Evolutionary conservation across 2,888 invertebrate genomes (phyloP).

Genomic region (Apotomis betuletana): DNA sequence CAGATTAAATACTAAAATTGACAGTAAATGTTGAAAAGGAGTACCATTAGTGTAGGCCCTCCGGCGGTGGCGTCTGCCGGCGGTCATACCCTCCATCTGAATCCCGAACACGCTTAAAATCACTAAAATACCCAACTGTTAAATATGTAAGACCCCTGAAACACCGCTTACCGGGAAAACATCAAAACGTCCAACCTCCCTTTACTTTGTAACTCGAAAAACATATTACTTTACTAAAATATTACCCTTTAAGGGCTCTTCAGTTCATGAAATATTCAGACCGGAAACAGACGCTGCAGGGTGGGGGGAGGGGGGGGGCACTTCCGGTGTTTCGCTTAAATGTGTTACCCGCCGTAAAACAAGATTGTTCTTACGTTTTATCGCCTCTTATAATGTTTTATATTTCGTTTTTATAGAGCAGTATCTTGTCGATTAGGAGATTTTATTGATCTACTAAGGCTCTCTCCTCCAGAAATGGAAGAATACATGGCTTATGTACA

Average conservation of each 20-base stretch:
- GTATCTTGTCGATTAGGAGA: neutral
- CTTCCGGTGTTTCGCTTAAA: conserved; percentile 44
- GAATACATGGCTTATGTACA: too few species aligned
- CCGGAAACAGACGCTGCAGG: conserved; percentile 45
- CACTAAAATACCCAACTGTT: neutral
- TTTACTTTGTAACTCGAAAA: conserved; percentile 35
- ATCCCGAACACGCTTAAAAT: neutral
- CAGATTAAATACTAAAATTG: too few species aligned
- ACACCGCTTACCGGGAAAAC: conserved; percentile 10
- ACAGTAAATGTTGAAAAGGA: too few species aligned
- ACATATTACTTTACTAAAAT: conserved; percentile 40
- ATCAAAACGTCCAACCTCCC: conserved; percentile 12
- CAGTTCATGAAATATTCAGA: conserved; percentile 48
- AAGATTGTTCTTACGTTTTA: conserved; percentile 32
- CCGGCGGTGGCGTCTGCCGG: too few species aligned
- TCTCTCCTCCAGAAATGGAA: too few species aligned
- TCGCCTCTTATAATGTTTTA: conserved; percentile 40
- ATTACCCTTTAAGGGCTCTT: conserved; percentile 33
- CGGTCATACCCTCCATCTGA: too few species aligned
- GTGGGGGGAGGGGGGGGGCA: conserved; percentile 31
- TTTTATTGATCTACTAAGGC: conserved; percentile 7
- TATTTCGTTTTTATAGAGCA: conserved; percentile 25
- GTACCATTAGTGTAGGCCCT: too few species aligned
- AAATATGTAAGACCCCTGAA: conserved; percentile 1
- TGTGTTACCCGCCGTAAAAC: conserved; percentile 36